Evolutionary conservation across 2,797 vertebrate species (phyloP).

Genomic region (Sebastes itinus): DNA sequence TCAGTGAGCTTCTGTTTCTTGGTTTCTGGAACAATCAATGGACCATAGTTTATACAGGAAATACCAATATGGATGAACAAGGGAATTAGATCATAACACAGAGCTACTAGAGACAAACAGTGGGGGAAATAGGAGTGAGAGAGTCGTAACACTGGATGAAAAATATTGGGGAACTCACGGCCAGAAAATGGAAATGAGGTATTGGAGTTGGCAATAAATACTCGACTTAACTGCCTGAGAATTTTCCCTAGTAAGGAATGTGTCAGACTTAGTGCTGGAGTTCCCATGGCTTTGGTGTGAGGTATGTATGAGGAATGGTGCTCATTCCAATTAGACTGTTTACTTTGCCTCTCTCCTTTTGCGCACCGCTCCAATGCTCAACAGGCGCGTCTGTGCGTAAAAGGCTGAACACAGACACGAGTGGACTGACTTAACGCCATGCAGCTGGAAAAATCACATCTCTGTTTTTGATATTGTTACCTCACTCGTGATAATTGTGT

Average conservation of each 20-base stretch:
- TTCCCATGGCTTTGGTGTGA: constrained; percentile 81
- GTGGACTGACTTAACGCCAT: background rate
- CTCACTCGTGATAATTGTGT: background rate
- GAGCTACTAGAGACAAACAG: constrained; percentile 51
- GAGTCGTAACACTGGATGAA: constrained; percentile 61
- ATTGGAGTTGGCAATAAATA: constrained; percentile 79
- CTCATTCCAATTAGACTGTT: constrained; percentile 81
- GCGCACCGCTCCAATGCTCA: constrained; percentile 52
- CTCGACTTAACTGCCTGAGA: constrained; percentile 79
- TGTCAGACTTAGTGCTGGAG: constrained; percentile 76
- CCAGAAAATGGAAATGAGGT: constrained; percentile 81
- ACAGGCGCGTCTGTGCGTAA: constrained; percentile 68
- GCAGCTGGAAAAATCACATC: constrained; percentile 25
- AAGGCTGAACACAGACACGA: constrained; percentile 47
- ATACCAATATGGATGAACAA: constrained; percentile 76
- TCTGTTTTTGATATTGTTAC: constrained; percentile 22
- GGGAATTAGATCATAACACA: constrained; percentile 72
- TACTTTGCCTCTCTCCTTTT: constrained; percentile 73
- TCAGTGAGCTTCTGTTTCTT: constrained; percentile 70
- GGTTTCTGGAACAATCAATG: constrained; percentile 78
- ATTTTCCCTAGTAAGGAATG: constrained; percentile 79
- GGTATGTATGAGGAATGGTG: constrained; percentile 80
- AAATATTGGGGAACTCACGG: constrained; percentile 68
- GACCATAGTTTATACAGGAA: constrained; percentile 78
- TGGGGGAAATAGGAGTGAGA: constrained; percentile 56